Conservation (phyloP, 2,888 invertebrate genomes). For the Cecidostiba fungosa region DNA sequence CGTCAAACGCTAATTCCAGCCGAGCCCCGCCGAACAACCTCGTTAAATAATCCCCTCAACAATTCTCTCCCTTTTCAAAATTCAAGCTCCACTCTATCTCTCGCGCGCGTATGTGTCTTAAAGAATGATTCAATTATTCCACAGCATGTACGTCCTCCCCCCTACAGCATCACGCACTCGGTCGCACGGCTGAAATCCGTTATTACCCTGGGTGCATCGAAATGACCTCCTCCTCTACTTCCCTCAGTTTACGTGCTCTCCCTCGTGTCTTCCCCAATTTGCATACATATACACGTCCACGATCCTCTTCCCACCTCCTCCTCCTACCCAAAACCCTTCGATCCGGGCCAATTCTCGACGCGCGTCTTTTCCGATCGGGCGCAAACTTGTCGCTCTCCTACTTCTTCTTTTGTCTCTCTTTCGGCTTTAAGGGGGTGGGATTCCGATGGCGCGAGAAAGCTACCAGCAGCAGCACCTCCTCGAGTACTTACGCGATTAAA, state of each 20-base stretch:
- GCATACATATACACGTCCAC: slow-evolving; percentile 18
- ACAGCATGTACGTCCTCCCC: neutral
- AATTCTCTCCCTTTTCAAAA: neutral
- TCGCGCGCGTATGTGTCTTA: neutral
- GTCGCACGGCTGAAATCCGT: slow-evolving; percentile 1
- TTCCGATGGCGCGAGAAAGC: slow-evolving; percentile 62
- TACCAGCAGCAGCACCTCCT: slow-evolving; percentile 51
- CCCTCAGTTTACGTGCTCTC: neutral
- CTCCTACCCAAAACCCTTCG: neutral
- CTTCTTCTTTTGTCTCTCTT: slow-evolving; percentile 43
- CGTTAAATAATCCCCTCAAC: slow-evolving; percentile 9
- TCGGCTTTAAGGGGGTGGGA: neutral
- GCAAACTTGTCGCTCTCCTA: neutral
- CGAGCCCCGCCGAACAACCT: neutral
- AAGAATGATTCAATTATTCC: slow-evolving; percentile 16
- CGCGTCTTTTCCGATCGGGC: slow-evolving; percentile 1
- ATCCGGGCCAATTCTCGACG: neutral
- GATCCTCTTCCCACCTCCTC: neutral
- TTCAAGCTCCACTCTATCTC: neutral
- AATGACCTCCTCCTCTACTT: slow-evolving; percentile 14
- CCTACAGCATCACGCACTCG: neutral
- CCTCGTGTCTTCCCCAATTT: neutral
- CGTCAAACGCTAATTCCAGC: neutral
- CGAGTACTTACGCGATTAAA: slow-evolving; percentile 76
- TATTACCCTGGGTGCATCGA: slow-evolving; percentile 12